These are phyloP conservation scores for Jacana jacana DNA, from an alignment of 2,113 vertebrate species.

Conservation along the genomic window DNA sequence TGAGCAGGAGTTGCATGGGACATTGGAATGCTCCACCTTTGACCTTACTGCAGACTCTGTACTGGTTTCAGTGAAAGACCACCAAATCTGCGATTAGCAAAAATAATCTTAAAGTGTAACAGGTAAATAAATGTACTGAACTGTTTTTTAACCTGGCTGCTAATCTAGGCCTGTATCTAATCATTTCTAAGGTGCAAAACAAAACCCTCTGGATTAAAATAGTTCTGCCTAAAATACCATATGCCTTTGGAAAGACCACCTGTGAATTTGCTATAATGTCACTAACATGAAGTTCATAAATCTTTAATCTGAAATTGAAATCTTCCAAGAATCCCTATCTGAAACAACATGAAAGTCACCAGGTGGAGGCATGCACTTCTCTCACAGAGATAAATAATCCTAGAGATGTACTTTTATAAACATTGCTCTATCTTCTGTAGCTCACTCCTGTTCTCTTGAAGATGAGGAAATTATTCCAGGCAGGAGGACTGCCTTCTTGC, in stretches of 20 bases:
- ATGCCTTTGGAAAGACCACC: neutral
- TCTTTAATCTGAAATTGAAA: slow-evolving; percentile 20
- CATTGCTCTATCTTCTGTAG: neutral
- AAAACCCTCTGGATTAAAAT: neutral
- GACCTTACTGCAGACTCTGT: neutral
- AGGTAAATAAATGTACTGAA: neutral
- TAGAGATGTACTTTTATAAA: neutral
- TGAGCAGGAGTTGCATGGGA: neutral
- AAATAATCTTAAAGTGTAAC: neutral
- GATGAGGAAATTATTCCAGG: neutral
- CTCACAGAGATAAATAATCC: neutral
- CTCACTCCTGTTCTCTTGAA: neutral
- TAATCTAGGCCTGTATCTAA: neutral
- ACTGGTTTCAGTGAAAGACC: neutral
- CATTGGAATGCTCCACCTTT: neutral
- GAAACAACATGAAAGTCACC: neutral
- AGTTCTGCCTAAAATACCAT: neutral
- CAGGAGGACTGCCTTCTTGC: neutral
- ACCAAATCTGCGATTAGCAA: neutral
- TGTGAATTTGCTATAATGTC: neutral
- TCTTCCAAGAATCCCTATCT: neutral
- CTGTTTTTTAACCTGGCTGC: neutral
- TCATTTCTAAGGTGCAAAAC: neutral
- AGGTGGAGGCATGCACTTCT: neutral
- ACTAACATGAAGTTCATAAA: neutral